phyloP scores from a whole-genome alignment of 2,113 vertebrate species.

The Rattus rattus region DNA sequence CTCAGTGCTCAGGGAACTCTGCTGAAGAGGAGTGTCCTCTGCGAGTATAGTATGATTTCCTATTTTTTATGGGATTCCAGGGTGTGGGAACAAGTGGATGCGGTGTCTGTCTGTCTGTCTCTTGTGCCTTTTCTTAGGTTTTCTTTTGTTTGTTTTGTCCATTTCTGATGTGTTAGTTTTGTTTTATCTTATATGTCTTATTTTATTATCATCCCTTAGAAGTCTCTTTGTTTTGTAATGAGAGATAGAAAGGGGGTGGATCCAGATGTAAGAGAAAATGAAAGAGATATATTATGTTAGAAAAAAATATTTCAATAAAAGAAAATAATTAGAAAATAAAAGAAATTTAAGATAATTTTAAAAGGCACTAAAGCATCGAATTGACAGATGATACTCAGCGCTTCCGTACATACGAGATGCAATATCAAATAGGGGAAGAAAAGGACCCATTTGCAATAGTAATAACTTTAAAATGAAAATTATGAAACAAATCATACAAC shows the following conservation, averaged over 20 bases:
- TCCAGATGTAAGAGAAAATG: neutral
- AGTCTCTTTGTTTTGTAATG: neutral
- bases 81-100: neutral
- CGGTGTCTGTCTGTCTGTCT: neutral
- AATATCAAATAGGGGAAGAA: neutral
- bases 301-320: neutral
- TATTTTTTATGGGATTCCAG: neutral
- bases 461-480: conserved; percentile 4
- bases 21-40: neutral
- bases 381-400: neutral
- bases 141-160: neutral
- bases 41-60: neutral
- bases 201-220: neutral
- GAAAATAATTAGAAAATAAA: neutral
- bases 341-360: neutral
- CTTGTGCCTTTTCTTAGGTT: neutral
- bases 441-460: neutral
- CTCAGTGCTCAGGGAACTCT: neutral
- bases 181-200: neutral
- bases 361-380: neutral
- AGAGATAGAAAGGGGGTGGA: neutral
- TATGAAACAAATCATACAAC: neutral
- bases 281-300: neutral
- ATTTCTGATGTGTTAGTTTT: neutral
- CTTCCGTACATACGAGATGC: neutral